Percentiles rank a stretch among this genome's conserved stretches.
These are phyloP conservation scores for Paedocypris micromegethes DNA, from an alignment of 2,797 vertebrate genomes.

Conservation along the genomic window DNA sequence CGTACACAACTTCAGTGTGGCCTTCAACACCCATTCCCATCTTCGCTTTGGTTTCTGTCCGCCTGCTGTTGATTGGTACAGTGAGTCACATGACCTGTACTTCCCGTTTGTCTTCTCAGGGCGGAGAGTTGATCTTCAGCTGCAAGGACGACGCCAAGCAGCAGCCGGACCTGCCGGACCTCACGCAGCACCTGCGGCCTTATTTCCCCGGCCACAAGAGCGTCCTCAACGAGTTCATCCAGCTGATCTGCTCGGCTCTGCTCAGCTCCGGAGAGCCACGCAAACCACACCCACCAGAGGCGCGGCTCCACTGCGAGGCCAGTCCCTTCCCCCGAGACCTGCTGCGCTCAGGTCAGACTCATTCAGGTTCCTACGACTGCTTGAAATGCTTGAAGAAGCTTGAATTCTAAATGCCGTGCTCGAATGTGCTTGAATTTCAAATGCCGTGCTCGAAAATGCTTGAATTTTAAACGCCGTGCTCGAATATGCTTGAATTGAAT, in stretches of 20 bases:
- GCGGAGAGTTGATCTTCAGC: conserved; percentile 89
- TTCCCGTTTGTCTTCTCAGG: conserved; percentile 62
- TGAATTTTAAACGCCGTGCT: too few species aligned
- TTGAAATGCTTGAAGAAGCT: too few species aligned
- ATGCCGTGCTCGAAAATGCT: too few species aligned
- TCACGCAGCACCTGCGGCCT: conserved; percentile 83
- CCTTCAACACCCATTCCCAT: too few species aligned
- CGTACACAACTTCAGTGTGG: too few species aligned
- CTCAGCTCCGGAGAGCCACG: conserved; percentile 71
- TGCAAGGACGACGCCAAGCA: conserved; percentile 82
- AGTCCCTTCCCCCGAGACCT: conserved; percentile 79
- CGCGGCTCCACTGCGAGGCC: conserved; percentile 83
- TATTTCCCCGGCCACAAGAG: conserved; percentile 84
- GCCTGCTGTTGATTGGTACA: too few species aligned
- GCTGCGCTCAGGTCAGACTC: conserved; percentile 71
- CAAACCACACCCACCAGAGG: conserved; percentile 60
- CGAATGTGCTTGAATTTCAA: too few species aligned
- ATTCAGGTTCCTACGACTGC: neutral
- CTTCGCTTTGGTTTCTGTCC: too few species aligned
- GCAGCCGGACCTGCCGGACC: conserved; percentile 75
- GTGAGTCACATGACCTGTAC: too few species aligned
- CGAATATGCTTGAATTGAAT: too few species aligned
- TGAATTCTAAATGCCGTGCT: too few species aligned
- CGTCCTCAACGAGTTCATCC: conserved; percentile 84
- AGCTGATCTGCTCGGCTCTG: conserved; percentile 79